phyloP scores from a whole-genome alignment of 1,140 invertebrate genomes.

The Drosophila serrata region DNA sequence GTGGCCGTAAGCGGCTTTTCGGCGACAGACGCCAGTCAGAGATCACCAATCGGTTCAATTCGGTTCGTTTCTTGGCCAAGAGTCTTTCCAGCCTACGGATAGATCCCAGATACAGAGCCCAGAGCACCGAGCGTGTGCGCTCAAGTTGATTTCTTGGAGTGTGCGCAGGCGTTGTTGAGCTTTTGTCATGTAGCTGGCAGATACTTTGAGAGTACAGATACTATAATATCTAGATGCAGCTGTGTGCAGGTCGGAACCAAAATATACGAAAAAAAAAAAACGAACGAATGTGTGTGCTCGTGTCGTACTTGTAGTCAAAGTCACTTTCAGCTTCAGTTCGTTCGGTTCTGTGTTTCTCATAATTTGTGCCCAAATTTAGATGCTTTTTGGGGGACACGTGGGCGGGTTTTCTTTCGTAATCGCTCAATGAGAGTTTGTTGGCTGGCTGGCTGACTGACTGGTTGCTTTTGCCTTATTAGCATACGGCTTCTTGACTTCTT shows the following conservation, averaged over 20 bases:
- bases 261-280: no score
- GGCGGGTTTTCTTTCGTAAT: conserved; percentile 70
- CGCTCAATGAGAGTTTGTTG: conserved; percentile 41
- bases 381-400: conserved; percentile 62
- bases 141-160: conserved; percentile 64
- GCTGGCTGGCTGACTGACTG: conserved; percentile 32
- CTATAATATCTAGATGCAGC: conserved; percentile 7
- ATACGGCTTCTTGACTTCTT: conserved; percentile 65
- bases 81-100: conserved; percentile 43
- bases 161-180: conserved; percentile 76
- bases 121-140: conserved; percentile 39
- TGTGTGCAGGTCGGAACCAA: conserved; percentile 41
- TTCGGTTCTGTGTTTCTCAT: conserved; percentile 67
- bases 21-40: conserved; percentile 65
- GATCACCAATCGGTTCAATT: conserved; percentile 35
- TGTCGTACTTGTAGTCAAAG: conserved; percentile 78
- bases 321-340: conserved; percentile 78
- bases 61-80: conserved; percentile 51
- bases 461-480: conserved; percentile 65
- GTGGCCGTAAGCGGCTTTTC: conserved; percentile 55
- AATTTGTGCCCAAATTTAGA: conserved; percentile 82
- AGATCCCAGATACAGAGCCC: conserved; percentile 14
- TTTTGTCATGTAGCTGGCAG: conserved; percentile 43
- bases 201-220: conserved; percentile 9
- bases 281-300: conserved; percentile 11